Evolutionary conservation across 2,797 vertebrate genomes (phyloP).

Genomic region (Labeo calbasu): DNA sequence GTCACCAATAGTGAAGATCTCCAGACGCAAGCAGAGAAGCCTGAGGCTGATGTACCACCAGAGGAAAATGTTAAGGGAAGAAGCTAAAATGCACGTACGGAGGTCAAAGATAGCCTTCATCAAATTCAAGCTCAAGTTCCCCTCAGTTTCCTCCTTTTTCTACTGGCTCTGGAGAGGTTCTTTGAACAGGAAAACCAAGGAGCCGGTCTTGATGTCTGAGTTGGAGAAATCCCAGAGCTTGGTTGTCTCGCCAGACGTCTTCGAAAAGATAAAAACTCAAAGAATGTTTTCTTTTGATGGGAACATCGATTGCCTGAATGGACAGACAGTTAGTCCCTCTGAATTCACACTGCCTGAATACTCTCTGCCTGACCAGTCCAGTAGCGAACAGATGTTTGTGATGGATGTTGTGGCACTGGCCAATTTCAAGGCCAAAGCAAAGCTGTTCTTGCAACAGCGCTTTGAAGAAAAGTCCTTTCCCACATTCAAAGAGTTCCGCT

Average conservation of each 20-base stretch:
- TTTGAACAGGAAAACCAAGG: constrained; percentile 56
- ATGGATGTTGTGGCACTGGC: constrained; percentile 89
- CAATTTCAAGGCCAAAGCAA: constrained; percentile 95
- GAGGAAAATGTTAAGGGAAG: constrained; percentile 83
- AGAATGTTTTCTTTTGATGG: constrained; percentile 54
- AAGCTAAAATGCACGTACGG: constrained; percentile 81
- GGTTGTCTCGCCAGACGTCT: not conserved
- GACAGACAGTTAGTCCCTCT: constrained; percentile 43
- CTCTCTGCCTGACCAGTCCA: constrained; percentile 60
- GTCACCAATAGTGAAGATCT: constrained; percentile 62
- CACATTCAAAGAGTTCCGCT: constrained; percentile 92
- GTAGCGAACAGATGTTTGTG: constrained; percentile 80
- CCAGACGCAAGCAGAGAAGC: constrained; percentile 65
- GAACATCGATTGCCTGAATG: constrained; percentile 48
- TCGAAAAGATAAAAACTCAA: constrained; percentile 28
- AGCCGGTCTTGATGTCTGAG: constrained; percentile 25
- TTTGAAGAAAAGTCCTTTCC: constrained; percentile 94
- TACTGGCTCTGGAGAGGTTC: constrained; percentile 89
- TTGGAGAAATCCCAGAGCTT: constrained; percentile 28
- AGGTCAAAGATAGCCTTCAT: constrained; percentile 83
- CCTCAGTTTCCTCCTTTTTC: constrained; percentile 82
- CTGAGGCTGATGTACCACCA: constrained; percentile 76
- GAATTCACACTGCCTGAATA: constrained; percentile 62
- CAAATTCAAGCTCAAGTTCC: constrained; percentile 90
- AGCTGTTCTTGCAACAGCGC: constrained; percentile 92